Evolutionary conservation across 2,113 vertebrate species (phyloP).

Genomic region (Pseudonaja textilis): DNA sequence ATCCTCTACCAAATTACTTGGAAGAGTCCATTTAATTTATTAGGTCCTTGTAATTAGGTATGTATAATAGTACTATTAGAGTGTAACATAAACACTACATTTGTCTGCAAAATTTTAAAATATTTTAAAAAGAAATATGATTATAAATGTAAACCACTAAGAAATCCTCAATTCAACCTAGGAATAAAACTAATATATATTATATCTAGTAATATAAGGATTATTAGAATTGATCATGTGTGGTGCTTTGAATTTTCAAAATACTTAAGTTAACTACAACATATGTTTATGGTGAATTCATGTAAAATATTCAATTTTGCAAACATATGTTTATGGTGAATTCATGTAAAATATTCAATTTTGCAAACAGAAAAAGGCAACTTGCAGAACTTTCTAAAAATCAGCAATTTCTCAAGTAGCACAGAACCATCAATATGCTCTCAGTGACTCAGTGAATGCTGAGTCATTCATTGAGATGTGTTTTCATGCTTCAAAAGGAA

Average conservation of each 20-base stretch:
- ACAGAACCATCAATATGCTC: background rate
- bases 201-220: background rate
- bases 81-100: background rate
- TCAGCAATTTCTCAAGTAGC: background rate
- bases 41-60: background rate
- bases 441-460: background rate
- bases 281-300: background rate
- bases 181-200: background rate
- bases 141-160: background rate
- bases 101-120: background rate
- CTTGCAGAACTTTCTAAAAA: background rate
- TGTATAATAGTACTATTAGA: background rate
- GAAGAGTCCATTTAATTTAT: background rate
- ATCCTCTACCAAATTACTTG: background rate
- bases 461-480: background rate
- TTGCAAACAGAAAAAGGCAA: background rate
- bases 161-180: background rate
- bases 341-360: background rate
- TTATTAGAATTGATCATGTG: background rate
- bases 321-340: background rate
- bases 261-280: background rate
- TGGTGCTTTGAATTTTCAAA: background rate
- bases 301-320: background rate
- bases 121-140: background rate
- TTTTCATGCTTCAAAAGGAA: background rate